Conservation (phyloP, 2,888 invertebrate species). For the Lymantria dispar region DNA sequence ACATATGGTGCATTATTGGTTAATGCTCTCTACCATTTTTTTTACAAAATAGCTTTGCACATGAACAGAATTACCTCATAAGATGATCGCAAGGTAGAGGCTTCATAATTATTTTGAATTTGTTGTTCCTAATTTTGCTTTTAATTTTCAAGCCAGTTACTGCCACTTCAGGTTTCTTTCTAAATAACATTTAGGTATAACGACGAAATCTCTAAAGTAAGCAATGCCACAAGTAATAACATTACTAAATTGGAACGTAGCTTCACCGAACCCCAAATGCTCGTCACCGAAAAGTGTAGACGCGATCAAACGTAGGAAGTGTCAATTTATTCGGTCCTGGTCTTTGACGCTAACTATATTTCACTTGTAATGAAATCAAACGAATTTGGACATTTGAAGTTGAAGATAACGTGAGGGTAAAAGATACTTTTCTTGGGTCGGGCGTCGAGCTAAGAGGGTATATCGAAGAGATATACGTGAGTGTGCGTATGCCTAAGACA, state of each 20-base stretch:
- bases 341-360: slow-evolving; percentile 41
- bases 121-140: too few species aligned
- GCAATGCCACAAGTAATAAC: not conserved
- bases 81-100: too few species aligned
- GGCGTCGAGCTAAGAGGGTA: slow-evolving; percentile 43
- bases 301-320: slow-evolving; percentile 31
- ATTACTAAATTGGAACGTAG: not conserved
- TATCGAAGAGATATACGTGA: slow-evolving; percentile 24
- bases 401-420: slow-evolving; percentile 48
- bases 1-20: too few species aligned
- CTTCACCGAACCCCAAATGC: slow-evolving; percentile 8
- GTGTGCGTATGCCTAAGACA: slow-evolving; percentile 27
- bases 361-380: slow-evolving; percentile 49
- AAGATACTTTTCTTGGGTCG: slow-evolving; percentile 42
- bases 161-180: too few species aligned
- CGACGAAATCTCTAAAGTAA: not conserved
- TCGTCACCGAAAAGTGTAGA: slow-evolving; percentile 27
- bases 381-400: slow-evolving; percentile 47
- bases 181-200: too few species aligned
- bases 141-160: too few species aligned
- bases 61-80: too few species aligned
- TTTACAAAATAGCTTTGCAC: too few species aligned
- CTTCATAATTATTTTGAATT: too few species aligned
- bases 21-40: too few species aligned
- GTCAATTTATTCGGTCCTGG: slow-evolving; percentile 33